Evolutionary conservation across 1,140 invertebrate genomes (phyloP).

Genomic region (Drosophila athabasca): DNA sequence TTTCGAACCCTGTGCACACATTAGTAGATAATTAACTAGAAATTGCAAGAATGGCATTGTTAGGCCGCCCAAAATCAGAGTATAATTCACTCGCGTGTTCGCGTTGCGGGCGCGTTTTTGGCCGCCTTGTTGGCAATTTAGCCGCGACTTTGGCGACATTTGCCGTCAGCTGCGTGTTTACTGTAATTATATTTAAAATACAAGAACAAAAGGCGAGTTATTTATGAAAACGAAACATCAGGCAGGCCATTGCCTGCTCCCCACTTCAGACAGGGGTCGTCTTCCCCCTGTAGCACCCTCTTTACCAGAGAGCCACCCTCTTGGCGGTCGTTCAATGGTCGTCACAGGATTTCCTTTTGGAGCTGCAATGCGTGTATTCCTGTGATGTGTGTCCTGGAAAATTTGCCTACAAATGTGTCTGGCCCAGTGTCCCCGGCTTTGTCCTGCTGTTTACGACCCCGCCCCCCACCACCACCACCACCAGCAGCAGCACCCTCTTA

Average conservation of each 20-base stretch:
- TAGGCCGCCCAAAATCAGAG: slow-evolving; percentile 23
- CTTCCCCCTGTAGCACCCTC: not conserved
- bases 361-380: slow-evolving; percentile 62
- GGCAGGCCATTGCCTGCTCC: slow-evolving; percentile 1
- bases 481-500: not conserved
- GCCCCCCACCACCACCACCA: not conserved
- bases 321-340: slow-evolving; percentile 44
- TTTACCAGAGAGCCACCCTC: slow-evolving; percentile 5
- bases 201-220: slow-evolving; percentile 57
- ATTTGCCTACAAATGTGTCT: slow-evolving; percentile 81
- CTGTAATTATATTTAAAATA: slow-evolving; percentile 77
- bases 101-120: slow-evolving; percentile 8
- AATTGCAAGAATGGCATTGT: slow-evolving; percentile 6
- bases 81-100: slow-evolving; percentile 50
- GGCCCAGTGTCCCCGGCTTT: slow-evolving; percentile 29
- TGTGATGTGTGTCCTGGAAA: slow-evolving; percentile 20
- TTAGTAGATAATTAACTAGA: slow-evolving; percentile 3
- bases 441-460: slow-evolving; percentile 60
- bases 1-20: not conserved
- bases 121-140: slow-evolving; percentile 61
- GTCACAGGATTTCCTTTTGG: slow-evolving; percentile 42
- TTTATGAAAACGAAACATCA: slow-evolving; percentile 50
- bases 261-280: slow-evolving; percentile 2
- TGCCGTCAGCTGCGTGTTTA: slow-evolving; percentile 63
- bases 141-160: slow-evolving; percentile 55